These are phyloP conservation scores for Danionella dracula DNA, from an alignment of 2,797 vertebrate genomes.

Conservation along the genomic window DNA sequence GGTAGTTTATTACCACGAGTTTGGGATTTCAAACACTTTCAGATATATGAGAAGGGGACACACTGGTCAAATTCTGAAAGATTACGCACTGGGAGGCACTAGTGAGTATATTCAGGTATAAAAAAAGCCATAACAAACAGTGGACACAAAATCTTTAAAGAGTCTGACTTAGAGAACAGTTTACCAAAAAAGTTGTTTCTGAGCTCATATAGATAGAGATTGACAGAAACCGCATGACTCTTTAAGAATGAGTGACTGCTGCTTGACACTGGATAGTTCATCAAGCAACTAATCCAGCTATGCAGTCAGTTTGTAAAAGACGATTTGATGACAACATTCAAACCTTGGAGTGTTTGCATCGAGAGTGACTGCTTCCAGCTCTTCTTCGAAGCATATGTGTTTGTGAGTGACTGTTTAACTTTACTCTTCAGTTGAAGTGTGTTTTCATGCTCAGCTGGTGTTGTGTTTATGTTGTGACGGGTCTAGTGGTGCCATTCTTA, in stretches of 20 bases:
- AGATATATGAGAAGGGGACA: slow-evolving; percentile 25
- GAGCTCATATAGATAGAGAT: too few relatives aligned
- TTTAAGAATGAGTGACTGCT: slow-evolving; percentile 14
- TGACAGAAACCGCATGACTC: not conserved
- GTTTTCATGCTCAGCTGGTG: slow-evolving; percentile 38
- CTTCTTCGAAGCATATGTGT: too few relatives aligned
- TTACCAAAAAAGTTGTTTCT: not conserved
- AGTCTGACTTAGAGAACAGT: not conserved
- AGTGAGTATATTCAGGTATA: slow-evolving; percentile 10
- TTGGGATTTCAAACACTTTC: too few relatives aligned
- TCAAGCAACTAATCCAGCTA: slow-evolving; percentile 21
- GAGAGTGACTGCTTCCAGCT: not conserved
- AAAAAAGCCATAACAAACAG: slow-evolving; percentile 18
- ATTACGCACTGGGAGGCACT: slow-evolving; percentile 15
- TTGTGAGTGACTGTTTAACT: slow-evolving; percentile 43
- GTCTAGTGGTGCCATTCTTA: slow-evolving; percentile 24
- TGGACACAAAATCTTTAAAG: not conserved
- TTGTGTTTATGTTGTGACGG: slow-evolving; percentile 47
- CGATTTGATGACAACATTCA: slow-evolving; percentile 35
- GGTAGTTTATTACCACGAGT: too few relatives aligned
- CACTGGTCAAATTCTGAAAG: slow-evolving; percentile 2
- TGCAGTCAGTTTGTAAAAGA: slow-evolving; percentile 19
- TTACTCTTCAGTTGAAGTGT: slow-evolving; percentile 41
- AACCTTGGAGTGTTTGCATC: slow-evolving; percentile 34
- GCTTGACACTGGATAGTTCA: slow-evolving; percentile 28